Percentiles rank a stretch among this genome's conserved stretches.
Evolutionary conservation across 2,888 invertebrate species (phyloP).

Genomic region (Himalopsyche tibetana): DNA sequence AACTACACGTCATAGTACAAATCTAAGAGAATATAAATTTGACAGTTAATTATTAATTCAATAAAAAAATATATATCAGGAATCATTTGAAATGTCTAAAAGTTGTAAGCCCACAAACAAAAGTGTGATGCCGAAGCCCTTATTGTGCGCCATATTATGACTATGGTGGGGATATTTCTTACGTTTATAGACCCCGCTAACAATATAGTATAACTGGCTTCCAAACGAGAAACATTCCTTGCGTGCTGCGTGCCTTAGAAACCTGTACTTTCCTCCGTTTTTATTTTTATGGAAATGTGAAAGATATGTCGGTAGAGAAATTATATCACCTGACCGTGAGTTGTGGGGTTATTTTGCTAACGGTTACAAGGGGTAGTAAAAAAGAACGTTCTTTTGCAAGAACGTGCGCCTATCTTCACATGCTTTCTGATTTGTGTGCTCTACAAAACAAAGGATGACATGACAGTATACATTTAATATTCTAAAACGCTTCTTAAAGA

Average conservation of each 20-base stretch:
- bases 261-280: slow-evolving; percentile 12
- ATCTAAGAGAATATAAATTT: too few species aligned
- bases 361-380: background rate
- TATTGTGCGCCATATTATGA: background rate
- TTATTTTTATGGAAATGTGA: slow-evolving; percentile 46
- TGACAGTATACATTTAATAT: background rate
- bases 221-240: background rate
- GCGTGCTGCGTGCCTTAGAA: slow-evolving; percentile 36
- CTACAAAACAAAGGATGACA: background rate
- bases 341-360: slow-evolving; percentile 30
- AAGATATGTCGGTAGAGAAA: slow-evolving; percentile 45
- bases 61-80: too few species aligned
- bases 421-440: background rate
- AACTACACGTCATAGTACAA: too few species aligned
- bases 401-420: background rate
- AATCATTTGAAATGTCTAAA: background rate
- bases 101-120: background rate
- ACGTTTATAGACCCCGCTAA: background rate
- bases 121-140: background rate
- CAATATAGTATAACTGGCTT: background rate
- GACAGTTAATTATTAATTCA: too few species aligned
- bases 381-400: background rate
- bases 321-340: slow-evolving; percentile 36
- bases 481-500: background rate
- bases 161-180: background rate